phyloP scores from a whole-genome alignment of 1,140 invertebrate genomes.

The Liolophura sinensis region DNA sequence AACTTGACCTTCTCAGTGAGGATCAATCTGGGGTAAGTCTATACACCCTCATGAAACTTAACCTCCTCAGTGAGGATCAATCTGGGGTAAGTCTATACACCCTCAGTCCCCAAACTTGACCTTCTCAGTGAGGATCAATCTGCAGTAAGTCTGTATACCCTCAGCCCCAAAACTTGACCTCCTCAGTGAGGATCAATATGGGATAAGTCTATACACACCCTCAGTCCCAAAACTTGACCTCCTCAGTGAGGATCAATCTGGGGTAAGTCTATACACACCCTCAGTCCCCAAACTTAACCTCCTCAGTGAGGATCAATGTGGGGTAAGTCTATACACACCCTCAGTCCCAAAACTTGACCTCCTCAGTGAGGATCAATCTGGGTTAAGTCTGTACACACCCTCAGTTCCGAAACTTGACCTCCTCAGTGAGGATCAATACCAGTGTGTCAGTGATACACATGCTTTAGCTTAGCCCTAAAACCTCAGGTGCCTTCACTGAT shows the following conservation, averaged over 20 bases:
- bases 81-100: slow-evolving; percentile 62
- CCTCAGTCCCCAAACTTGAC: slow-evolving; percentile 78
- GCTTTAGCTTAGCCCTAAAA: too few relatives aligned
- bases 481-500: too few relatives aligned
- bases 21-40: slow-evolving; percentile 60
- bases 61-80: slow-evolving; percentile 38
- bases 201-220: background rate
- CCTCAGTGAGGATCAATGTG: background rate
- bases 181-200: background rate
- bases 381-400: too few relatives aligned
- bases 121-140: slow-evolving; percentile 62
- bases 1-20: too few relatives aligned
- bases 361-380: too few relatives aligned
- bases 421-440: too few relatives aligned
- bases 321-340: too few relatives aligned
- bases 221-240: background rate
- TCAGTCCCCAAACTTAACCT: background rate
- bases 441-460: too few relatives aligned
- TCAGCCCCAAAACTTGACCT: background rate
- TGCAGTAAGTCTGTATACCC: slow-evolving; percentile 4
- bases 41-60: slow-evolving; percentile 71
- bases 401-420: too few relatives aligned
- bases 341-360: too few relatives aligned
- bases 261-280: background rate
- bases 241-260: background rate